A percentile compares a stretch with the other conserved stretches of the same genome.
Evolutionary conservation across 2,888 invertebrate species (phyloP).

Genomic region (Parnassius apollo): DNA sequence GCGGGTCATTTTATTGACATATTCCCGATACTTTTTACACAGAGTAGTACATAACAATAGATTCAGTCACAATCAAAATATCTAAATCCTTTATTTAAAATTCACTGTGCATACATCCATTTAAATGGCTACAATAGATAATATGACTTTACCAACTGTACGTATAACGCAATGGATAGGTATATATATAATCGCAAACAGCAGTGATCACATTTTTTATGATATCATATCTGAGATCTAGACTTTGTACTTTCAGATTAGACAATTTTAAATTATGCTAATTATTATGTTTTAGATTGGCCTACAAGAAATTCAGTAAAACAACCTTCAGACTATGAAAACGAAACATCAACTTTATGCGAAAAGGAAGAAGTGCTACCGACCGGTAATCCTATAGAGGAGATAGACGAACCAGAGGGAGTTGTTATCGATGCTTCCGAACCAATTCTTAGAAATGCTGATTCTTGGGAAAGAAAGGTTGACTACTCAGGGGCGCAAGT

Average conservation of each 20-base stretch:
- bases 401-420: conserved; percentile 31
- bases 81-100: conserved; percentile 16
- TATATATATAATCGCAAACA: background rate
- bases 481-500: conserved; percentile 89
- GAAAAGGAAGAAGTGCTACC: conserved; percentile 17
- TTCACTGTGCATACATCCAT: conserved; percentile 12
- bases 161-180: background rate
- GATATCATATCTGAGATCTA: background rate
- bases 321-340: conserved; percentile 49
- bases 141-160: background rate
- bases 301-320: conserved; percentile 61
- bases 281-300: conserved; percentile 53
- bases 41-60: conserved; percentile 10
- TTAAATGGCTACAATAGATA: conserved; percentile 1
- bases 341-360: conserved; percentile 32
- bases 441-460: conserved; percentile 36
- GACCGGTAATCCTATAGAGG: conserved; percentile 25
- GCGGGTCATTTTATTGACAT: no score
- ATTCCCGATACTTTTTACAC: no score
- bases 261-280: background rate
- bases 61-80: conserved; percentile 2
- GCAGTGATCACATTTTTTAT: background rate
- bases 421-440: conserved; percentile 26
- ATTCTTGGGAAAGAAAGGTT: conserved; percentile 55
- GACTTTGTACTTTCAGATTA: no score